A percentile compares a stretch with the other conserved stretches of the same genome.
phyloP scores from a whole-genome alignment of 2,888 invertebrate species.

The Bhutanitis thaidina region DNA sequence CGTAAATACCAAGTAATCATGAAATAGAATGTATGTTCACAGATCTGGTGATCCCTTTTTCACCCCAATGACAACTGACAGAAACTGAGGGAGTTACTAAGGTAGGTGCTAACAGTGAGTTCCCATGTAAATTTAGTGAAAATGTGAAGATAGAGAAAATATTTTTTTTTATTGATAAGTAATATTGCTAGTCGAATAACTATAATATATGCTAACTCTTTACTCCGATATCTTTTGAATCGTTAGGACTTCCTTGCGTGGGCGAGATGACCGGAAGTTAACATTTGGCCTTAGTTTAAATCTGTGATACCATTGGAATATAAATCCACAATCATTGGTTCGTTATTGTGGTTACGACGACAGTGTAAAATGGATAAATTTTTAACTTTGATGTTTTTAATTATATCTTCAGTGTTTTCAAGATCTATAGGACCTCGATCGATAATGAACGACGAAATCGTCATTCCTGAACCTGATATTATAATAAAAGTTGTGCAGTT shows the following conservation, averaged over 20 bases:
- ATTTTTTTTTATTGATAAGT: no score
- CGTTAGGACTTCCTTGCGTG: conserved; percentile 17
- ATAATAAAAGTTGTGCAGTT: conserved; percentile 36
- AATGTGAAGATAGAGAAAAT: no score
- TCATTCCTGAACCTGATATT: conserved; percentile 30
- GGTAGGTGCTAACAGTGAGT: no score
- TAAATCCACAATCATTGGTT: conserved; percentile 26
- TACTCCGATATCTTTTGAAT: conserved; percentile 11
- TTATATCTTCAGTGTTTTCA: conserved; percentile 3
- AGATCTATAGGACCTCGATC: conserved; percentile 10
- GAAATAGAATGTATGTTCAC: no score
- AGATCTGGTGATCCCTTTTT: no score
- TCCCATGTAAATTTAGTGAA: no score
- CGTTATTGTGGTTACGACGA: conserved; percentile 4
- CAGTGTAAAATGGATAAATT: conserved; percentile 17
- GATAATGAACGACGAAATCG: conserved; percentile 10
- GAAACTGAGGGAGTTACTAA: no score
- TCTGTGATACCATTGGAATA: conserved; percentile 14
- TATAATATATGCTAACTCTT: no score
- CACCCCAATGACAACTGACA: no score
- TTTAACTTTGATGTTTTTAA: background rate
- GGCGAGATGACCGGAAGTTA: conserved; percentile 29
- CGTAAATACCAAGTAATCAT: no score
- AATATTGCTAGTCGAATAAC: no score
- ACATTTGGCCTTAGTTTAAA: conserved; percentile 25